Evolutionary conservation across 2,113 vertebrate species (phyloP).

Genomic region (Neopipo cinnamomea): DNA sequence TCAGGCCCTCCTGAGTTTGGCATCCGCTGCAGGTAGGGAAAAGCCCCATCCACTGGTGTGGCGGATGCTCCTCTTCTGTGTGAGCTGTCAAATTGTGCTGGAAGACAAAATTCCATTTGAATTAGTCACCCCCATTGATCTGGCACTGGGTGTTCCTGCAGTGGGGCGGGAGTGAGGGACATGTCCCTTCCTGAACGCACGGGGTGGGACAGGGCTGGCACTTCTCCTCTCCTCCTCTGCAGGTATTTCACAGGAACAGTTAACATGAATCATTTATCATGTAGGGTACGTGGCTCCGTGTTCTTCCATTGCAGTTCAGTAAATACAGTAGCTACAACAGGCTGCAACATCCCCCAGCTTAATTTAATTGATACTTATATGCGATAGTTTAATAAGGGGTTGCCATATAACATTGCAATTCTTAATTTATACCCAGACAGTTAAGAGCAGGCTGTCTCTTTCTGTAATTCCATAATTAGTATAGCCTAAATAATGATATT

Average conservation of each 20-base stretch:
- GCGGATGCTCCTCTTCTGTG: not conserved
- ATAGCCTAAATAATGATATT: not conserved
- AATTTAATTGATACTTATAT: not conserved
- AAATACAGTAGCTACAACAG: not conserved
- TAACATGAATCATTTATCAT: not conserved
- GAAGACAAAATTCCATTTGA: not conserved
- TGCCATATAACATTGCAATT: not conserved
- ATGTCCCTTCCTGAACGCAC: not conserved
- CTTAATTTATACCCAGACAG: not conserved
- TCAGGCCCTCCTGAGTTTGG: not conserved
- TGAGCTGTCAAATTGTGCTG: not conserved
- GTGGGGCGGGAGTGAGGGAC: fast-evolving
- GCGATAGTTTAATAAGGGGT: not conserved
- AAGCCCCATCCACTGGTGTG: fast-evolving
- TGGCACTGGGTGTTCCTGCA: not conserved
- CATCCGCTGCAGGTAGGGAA: not conserved
- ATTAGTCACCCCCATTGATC: not conserved
- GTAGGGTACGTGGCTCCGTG: not conserved
- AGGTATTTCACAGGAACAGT: not conserved
- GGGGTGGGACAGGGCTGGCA: not conserved
- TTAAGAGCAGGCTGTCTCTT: not conserved
- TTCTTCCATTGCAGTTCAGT: not conserved
- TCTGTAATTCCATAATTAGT: not conserved
- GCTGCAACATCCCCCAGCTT: not conserved
- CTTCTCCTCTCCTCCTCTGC: not conserved